Conservation (phyloP, 2,797 vertebrate species). For the Eulemur coronatus region DNA sequence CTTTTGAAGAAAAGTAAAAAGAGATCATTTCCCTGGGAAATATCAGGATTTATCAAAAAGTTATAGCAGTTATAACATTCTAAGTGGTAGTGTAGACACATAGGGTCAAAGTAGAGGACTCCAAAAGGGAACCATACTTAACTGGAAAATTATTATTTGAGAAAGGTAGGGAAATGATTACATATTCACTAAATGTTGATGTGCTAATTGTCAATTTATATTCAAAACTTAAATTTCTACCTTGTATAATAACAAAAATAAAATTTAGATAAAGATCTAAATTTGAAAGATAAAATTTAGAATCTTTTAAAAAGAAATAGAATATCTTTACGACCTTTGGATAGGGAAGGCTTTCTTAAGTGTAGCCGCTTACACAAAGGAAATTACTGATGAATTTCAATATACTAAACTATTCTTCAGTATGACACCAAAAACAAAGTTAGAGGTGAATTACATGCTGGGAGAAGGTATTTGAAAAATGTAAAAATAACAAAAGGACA, state of each 20-base stretch:
- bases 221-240: not conserved
- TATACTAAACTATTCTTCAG: not conserved
- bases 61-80: not conserved
- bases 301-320: not conserved
- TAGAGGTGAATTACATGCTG: not conserved
- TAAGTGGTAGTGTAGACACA: not conserved
- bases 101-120: not conserved
- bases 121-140: not conserved
- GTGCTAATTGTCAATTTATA: not conserved
- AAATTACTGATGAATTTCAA: not conserved
- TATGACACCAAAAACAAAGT: not conserved
- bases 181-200: not conserved
- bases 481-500: not conserved
- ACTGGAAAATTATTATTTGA: not conserved
- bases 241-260: not conserved
- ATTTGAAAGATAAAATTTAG: not conserved
- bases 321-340: not conserved
- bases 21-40: not conserved
- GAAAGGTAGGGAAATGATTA: not conserved
- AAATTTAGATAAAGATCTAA: not conserved
- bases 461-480: not conserved
- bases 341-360: not conserved
- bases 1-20: not conserved
- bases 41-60: not conserved
- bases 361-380: not conserved